Conservation (phyloP, 2,797 vertebrate genomes). For the Naso thynnoides region DNA sequence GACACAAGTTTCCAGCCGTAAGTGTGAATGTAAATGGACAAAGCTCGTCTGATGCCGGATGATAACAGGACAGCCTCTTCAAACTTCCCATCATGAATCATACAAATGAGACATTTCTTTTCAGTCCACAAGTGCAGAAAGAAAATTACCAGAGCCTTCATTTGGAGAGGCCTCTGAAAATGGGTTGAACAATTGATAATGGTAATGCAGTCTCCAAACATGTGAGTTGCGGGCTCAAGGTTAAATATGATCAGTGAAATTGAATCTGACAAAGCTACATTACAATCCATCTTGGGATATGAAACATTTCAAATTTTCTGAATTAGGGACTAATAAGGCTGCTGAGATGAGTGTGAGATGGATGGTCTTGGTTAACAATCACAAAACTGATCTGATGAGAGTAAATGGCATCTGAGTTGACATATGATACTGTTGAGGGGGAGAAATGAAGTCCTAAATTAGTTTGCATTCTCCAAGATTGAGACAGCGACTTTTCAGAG, state of each 20-base stretch:
- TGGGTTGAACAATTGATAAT: conserved; percentile 73
- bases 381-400: conserved; percentile 71
- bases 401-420: conserved; percentile 75
- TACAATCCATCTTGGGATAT: conserved; percentile 89
- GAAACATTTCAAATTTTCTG: conserved; percentile 87
- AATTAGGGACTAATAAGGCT: conserved; percentile 87
- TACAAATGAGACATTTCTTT: conserved; percentile 51
- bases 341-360: conserved; percentile 83
- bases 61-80: conserved; percentile 11
- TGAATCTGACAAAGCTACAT: conserved; percentile 87
- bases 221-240: conserved; percentile 78
- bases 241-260: conserved; percentile 86
- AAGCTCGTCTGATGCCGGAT: conserved; percentile 10
- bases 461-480: conserved; percentile 55
- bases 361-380: conserved; percentile 83
- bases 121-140: conserved; percentile 36
- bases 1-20: background rate
- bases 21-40: conserved; percentile 11
- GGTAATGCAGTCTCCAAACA: conserved; percentile 78
- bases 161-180: conserved; percentile 54
- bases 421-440: conserved; percentile 68
- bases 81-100: conserved; percentile 32
- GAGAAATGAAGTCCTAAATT: conserved; percentile 65
- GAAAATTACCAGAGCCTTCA: conserved; percentile 56
- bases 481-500: conserved; percentile 31